Conservation (phyloP, 2,888 invertebrate species). For the Limnephilus auricula region DNA sequence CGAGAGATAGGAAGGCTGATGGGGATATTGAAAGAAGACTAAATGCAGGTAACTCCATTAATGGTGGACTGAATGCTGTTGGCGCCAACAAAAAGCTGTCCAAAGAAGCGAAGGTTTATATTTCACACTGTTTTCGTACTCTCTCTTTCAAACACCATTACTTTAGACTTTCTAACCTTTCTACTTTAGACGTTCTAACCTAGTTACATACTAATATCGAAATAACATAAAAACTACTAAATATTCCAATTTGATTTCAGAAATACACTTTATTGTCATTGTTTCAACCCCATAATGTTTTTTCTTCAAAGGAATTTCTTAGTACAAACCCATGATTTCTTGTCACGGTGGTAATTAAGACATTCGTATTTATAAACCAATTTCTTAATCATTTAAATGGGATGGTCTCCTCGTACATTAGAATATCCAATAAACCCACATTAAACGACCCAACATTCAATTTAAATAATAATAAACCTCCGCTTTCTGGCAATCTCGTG, state of each 20-base stretch:
- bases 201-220: not conserved
- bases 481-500: conserved; percentile 3
- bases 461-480: conserved; percentile 22
- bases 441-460: not conserved
- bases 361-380: not conserved
- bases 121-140: too few species aligned
- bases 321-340: not conserved
- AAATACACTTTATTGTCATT: not conserved
- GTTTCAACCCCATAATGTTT: not conserved
- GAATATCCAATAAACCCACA: not conserved
- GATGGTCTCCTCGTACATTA: not conserved
- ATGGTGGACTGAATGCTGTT: too few species aligned
- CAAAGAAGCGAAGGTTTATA: too few species aligned
- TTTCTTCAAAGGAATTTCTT: not conserved
- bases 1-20: too few species aligned
- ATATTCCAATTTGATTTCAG: not conserved
- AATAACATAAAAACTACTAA: not conserved
- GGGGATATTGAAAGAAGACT: too few species aligned
- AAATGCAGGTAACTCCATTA: too few species aligned
- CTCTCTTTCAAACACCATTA: too few species aligned
- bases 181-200: too few species aligned
- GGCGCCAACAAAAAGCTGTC: too few species aligned
- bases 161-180: too few species aligned
- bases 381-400: not conserved
- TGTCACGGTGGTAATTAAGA: not conserved